These are phyloP conservation scores for Spilogale gracilis DNA, from an alignment of 2,113 vertebrate species.

Conservation along the genomic window DNA sequence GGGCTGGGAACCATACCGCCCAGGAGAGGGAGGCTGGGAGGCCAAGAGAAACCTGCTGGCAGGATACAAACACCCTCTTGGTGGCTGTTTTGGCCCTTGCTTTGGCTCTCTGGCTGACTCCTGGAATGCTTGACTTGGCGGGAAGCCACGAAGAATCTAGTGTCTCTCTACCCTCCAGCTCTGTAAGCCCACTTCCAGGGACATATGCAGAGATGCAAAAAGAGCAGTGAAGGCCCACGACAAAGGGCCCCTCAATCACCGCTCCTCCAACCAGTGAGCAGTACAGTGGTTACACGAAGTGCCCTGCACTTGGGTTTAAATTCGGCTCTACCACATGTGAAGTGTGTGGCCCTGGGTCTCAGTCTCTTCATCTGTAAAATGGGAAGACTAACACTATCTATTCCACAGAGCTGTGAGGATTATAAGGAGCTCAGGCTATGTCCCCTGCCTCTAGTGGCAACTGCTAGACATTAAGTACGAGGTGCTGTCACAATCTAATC, in stretches of 20 bases:
- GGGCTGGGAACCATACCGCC: background rate
- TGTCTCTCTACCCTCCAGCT: background rate
- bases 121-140: background rate
- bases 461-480: background rate
- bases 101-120: background rate
- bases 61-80: background rate
- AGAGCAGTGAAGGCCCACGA: background rate
- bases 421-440: background rate
- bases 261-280: background rate
- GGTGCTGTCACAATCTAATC: background rate
- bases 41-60: background rate
- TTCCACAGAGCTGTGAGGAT: background rate
- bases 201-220: background rate
- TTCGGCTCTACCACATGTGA: background rate
- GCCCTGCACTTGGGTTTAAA: background rate
- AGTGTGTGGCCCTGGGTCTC: background rate
- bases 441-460: background rate
- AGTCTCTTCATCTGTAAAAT: slow-evolving; percentile 25
- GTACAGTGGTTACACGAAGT: background rate
- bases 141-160: background rate
- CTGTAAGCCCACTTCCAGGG: background rate
- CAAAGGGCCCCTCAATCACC: background rate
- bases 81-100: background rate
- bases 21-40: background rate
- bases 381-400: background rate